These are phyloP conservation scores for Calosoma granatense DNA, from an alignment of 1,140 invertebrate species.

Conservation along the genomic window DNA sequence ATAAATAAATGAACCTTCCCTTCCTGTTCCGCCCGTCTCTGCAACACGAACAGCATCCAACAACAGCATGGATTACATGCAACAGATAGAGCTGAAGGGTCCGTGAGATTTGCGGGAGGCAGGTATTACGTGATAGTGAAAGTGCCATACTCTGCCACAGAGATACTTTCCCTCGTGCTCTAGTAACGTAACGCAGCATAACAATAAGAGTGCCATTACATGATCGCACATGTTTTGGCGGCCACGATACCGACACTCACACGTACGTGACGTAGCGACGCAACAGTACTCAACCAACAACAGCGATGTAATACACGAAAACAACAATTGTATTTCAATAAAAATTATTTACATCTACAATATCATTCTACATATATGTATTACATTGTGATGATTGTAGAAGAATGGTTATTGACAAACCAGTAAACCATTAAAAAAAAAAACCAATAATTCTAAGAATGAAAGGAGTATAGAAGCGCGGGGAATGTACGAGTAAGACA, in stretches of 20 bases:
- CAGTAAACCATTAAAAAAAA: too few relatives aligned
- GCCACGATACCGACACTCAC: neutral
- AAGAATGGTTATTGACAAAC: too few relatives aligned
- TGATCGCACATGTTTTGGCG: constrained; percentile 13
- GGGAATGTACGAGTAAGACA: neutral
- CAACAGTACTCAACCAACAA: neutral
- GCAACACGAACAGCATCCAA: too few relatives aligned
- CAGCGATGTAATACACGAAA: neutral
- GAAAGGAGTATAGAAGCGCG: too few relatives aligned
- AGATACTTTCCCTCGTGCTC: constrained; percentile 31
- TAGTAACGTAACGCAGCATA: constrained; percentile 29
- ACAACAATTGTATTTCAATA: constrained; percentile 10
- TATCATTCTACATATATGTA: too few relatives aligned
- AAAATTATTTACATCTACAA: constrained; percentile 5
- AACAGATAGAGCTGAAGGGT: neutral
- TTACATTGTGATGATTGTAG: too few relatives aligned
- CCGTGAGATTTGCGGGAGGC: neutral
- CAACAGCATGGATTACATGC: too few relatives aligned
- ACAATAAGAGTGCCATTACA: constrained; percentile 28
- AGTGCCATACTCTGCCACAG: constrained; percentile 28
- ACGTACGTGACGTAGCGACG: constrained; percentile 4
- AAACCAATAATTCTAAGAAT: too few relatives aligned
- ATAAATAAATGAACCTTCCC: too few relatives aligned
- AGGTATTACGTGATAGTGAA: constrained; percentile 33
- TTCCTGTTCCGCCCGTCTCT: too few relatives aligned